These are phyloP conservation scores for Amblyjoppa fuscipennis DNA, from an alignment of 2,888 invertebrate species.

Conservation along the genomic window DNA sequence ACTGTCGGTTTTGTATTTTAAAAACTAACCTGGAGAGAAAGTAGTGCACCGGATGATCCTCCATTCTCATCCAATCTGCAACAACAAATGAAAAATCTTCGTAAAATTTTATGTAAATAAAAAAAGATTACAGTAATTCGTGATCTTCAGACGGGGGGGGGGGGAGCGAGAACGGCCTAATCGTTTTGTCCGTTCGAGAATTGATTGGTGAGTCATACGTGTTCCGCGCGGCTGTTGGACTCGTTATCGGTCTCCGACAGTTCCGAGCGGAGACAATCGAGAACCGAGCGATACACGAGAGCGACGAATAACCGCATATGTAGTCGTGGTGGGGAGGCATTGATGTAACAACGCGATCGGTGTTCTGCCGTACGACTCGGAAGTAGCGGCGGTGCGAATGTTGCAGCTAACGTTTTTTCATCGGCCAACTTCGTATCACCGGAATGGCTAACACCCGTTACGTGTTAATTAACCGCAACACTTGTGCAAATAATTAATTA, in stretches of 20 bases:
- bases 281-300: not conserved
- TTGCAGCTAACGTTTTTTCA: slow-evolving; percentile 1
- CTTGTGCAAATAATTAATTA: slow-evolving; percentile 35
- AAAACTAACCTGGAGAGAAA: slow-evolving; percentile 71
- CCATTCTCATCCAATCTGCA: slow-evolving; percentile 77
- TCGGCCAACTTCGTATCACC: slow-evolving; percentile 5
- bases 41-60: slow-evolving; percentile 70
- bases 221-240: not conserved
- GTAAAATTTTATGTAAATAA: not conserved
- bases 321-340: not conserved
- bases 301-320: not conserved
- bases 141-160: not conserved
- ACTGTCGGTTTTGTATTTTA: too few species aligned
- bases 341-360: not conserved
- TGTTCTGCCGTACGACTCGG: not conserved
- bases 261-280: slow-evolving; percentile 2
- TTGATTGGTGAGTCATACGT: not conserved
- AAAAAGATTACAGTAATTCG: not conserved
- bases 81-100: slow-evolving; percentile 33
- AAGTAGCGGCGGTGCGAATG: slow-evolving; percentile 8
- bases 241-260: not conserved
- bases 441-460: slow-evolving; percentile 10
- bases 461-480: slow-evolving; percentile 18
- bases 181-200: not conserved
- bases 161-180: not conserved